phyloP scores from a whole-genome alignment of 2,888 invertebrate genomes.

The Nasonovia ribisnigri region DNA sequence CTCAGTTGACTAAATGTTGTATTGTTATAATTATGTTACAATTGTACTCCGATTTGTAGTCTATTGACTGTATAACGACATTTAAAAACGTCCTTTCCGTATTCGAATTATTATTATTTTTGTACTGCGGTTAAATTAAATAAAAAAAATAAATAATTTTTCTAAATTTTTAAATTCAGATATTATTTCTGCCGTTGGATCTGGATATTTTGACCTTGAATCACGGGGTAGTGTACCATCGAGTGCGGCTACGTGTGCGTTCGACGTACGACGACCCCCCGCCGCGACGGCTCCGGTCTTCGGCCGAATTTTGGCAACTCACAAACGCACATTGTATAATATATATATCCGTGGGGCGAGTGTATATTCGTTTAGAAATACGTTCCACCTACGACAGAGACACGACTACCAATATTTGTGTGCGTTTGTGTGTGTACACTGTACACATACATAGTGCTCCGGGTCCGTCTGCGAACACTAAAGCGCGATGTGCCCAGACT shows the following conservation, averaged over 20 bases:
- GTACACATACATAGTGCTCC: not conserved
- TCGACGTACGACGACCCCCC: not conserved
- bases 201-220: not conserved
- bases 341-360: not conserved
- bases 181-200: too few relatives aligned
- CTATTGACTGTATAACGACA: too few relatives aligned
- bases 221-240: not conserved
- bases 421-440: not conserved
- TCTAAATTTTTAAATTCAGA: not conserved
- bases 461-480: not conserved
- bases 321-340: not conserved
- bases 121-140: too few relatives aligned
- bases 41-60: too few relatives aligned
- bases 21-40: too few relatives aligned
- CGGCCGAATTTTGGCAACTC: not conserved
- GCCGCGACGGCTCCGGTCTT: not conserved
- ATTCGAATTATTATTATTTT: too few relatives aligned
- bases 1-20: too few relatives aligned
- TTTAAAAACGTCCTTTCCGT: too few relatives aligned
- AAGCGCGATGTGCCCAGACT: not conserved
- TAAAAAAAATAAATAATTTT: not conserved
- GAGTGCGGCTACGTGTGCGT: not conserved
- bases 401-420: not conserved
- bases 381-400: not conserved
- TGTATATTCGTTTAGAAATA: not conserved